Evolutionary conservation across 30 jellyfish, hydroid and myxozoan genomes (phyloP).

Genomic region (Mastigias papua): DNA sequence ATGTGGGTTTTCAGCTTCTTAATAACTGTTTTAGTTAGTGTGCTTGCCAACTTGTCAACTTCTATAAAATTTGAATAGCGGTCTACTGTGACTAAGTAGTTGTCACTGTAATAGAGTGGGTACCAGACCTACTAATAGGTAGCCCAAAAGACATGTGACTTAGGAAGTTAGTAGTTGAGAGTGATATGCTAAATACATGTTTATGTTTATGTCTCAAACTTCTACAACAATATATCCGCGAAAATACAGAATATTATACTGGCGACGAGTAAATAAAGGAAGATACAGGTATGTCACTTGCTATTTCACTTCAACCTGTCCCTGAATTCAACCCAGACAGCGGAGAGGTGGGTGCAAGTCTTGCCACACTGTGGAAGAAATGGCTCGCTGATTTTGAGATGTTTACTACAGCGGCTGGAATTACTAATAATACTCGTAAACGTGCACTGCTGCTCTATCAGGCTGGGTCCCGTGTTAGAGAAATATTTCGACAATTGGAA

Average conservation of each 20-base stretch:
- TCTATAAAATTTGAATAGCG: conserved; percentile 60
- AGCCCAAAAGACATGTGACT: no score
- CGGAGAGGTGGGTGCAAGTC: not conserved
- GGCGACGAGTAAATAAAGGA: no score
- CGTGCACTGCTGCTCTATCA: conserved; percentile 15
- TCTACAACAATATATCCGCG: no score
- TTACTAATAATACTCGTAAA: not conserved
- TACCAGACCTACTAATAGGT: no score
- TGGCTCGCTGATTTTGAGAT: conserved; percentile 25
- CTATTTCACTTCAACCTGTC: no score
- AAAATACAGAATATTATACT: no score
- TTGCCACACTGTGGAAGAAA: conserved; percentile 7
- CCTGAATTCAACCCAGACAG: not conserved
- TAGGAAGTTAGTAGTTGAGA: no score
- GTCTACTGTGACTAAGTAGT: conserved; percentile 68
- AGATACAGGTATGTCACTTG: no score
- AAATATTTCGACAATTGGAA: conserved; percentile 1
- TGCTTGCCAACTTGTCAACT: conserved; percentile 54
- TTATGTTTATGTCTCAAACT: no score
- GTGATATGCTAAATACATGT: no score
- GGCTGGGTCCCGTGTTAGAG: conserved; percentile 41
- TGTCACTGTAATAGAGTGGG: no score
- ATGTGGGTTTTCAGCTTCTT: conserved; percentile 51
- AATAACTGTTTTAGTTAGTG: conserved; percentile 61
- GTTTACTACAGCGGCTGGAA: not conserved